These are phyloP conservation scores for Sigmodon hispidus DNA, from an alignment of 2,113 vertebrate species.

Conservation along the genomic window DNA sequence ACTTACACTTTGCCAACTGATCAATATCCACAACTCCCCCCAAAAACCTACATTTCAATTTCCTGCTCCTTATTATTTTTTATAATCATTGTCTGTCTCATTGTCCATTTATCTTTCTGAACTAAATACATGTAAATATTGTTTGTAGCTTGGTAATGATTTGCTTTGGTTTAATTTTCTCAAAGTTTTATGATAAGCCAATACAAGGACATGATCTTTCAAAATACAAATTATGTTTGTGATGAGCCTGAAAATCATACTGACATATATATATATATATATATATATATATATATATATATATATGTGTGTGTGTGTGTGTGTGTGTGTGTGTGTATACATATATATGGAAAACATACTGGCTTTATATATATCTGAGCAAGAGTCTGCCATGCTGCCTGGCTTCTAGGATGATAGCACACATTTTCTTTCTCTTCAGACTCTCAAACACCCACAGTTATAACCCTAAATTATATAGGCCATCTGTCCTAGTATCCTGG, in stretches of 20 bases:
- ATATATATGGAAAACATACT: too few species aligned
- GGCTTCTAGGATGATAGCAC: not conserved
- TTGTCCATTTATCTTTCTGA: not conserved
- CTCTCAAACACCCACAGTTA: not conserved
- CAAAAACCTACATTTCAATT: not conserved
- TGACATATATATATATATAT: too few species aligned
- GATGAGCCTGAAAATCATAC: not conserved
- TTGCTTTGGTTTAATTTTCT: not conserved
- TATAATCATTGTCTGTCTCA: not conserved
- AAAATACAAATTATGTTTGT: not conserved
- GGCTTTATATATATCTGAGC: not conserved
- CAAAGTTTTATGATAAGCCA: not conserved
- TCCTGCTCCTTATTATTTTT: not conserved
- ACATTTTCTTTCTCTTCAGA: not conserved
- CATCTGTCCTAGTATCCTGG: not conserved
- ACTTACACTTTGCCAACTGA: not conserved
- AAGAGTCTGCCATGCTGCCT: not conserved
- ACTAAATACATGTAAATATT: not conserved
- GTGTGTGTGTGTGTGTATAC: too few species aligned
- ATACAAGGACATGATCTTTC: not conserved
- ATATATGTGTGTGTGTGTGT: too few species aligned
- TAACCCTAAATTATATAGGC: not conserved
- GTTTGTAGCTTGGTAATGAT: not conserved
- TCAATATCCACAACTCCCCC: too few species aligned
- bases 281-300: too few species aligned